Base-by-base conservation (phyloP, 1,140 invertebrate genomes). In the Calosoma granatense region DNA sequence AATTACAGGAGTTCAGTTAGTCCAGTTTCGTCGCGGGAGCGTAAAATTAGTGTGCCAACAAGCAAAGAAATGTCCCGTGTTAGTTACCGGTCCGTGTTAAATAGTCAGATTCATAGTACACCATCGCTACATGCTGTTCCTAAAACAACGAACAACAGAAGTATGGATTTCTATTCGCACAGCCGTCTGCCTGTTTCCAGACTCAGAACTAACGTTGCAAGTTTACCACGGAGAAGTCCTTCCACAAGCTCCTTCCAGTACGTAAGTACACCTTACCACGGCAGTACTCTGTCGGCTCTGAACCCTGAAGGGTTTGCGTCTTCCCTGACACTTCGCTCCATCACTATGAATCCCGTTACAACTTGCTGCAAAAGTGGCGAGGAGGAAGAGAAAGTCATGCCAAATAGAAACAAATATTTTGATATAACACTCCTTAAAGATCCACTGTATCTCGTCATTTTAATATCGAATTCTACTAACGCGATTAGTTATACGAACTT, bases 401-500 rank as follows among this genome's bases (percentile, higher is more conserved):
- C 70, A 9, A 64, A 62, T 21, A 65, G 64, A 6, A 80, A 73
- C 22, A 87, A 86, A 67, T 86, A 88, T 60, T 87, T 90, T 63
- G 87, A 90, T 64, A 66, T 86, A 0, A 78, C 82, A n/a, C 67
- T 91, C 0, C 68, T 92, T 0, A 84, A 79, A 68, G 87, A 91
- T 68, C 86, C 87, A 0, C 78, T 90, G 22, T 92, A 90, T 65
- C 74, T 91, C 36, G 81, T 91, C 1, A 88, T 92, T 52, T 67
- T 91, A 15, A 83, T 90, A 60, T 90, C 88, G 0, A 90, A 90
- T 65, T 88, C 84, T 20, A 89, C 88, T 0, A 88, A 86, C 59
- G 89, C 88, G 1, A 87, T 92, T 43, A 88, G 87, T 53, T 90
- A 90, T 63, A 91, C 88, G 0, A 92, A 92, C 67, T 90, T 91